phyloP scores from a whole-genome alignment of 2,888 invertebrate species.

The Drosophila parthenogenetica region DNA sequence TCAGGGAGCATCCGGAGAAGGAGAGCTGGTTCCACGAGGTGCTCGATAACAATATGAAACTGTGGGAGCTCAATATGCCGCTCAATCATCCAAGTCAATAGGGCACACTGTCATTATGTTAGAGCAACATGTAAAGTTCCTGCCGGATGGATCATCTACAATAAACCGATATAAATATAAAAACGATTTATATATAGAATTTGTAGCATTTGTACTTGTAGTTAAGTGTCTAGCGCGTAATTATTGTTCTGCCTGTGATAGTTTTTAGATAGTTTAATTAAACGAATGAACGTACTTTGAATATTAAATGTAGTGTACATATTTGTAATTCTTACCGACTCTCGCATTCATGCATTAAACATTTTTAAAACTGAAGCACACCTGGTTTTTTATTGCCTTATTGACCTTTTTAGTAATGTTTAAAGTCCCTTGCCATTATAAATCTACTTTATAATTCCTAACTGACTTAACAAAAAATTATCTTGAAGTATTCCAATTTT shows the following conservation, averaged over 20 bases:
- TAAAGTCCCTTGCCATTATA: background rate
- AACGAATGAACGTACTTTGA: constrained; percentile 26
- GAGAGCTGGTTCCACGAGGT: constrained; percentile 94
- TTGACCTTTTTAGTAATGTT: background rate
- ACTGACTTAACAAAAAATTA: too few species aligned
- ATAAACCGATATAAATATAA: too few species aligned
- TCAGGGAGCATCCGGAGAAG: constrained; percentile 91
- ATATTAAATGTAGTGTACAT: constrained; percentile 25
- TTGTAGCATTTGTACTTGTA: constrained; percentile 47
- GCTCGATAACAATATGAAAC: constrained; percentile 94
- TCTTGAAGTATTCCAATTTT: too few species aligned
- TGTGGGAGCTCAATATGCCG: constrained; percentile 95
- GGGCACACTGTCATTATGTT: constrained; percentile 7
- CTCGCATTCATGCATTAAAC: constrained; percentile 30
- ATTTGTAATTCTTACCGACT: constrained; percentile 17
- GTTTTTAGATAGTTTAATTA: constrained; percentile 76
- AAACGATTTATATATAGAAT: constrained; percentile 23
- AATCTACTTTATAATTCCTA: background rate
- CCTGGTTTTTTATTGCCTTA: background rate
- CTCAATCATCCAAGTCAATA: constrained; percentile 68
- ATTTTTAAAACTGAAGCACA: constrained; percentile 10
- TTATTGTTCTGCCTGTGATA: constrained; percentile 82
- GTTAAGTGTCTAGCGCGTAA: constrained; percentile 66
- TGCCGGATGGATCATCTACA: constrained; percentile 25
- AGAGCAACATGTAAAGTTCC: constrained; percentile 63